Conservation (phyloP, 1,140 invertebrate genomes). For the Monochamus saltuarius region DNA sequence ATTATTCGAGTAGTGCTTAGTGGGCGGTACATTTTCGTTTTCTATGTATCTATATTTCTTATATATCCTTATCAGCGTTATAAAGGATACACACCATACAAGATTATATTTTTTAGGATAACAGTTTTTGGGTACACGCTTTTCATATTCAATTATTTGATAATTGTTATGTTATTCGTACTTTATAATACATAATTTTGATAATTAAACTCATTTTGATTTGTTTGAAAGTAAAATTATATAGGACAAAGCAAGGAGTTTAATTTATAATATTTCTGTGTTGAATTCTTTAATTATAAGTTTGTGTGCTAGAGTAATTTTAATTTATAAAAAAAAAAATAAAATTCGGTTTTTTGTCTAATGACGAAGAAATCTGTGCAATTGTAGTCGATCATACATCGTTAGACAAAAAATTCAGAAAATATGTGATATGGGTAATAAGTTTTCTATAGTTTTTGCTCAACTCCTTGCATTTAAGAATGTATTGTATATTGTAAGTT, state of each 20-base stretch:
- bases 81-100: not conserved
- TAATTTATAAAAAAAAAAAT: slow-evolving; percentile 20
- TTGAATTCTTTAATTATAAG: not conserved
- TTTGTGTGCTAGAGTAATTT: slow-evolving; percentile 17
- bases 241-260: slow-evolving; percentile 1
- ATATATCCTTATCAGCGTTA: not conserved
- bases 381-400: slow-evolving; percentile 13
- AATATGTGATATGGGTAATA: slow-evolving; percentile 37
- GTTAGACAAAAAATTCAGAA: slow-evolving; percentile 29
- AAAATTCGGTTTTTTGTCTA: slow-evolving; percentile 24
- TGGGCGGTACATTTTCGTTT: not conserved
- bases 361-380: slow-evolving; percentile 19
- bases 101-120: not conserved
- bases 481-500: slow-evolving; percentile 39
- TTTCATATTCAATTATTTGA: no score
- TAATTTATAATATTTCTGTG: slow-evolving; percentile 3
- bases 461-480: slow-evolving; percentile 42
- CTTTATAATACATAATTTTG: no score
- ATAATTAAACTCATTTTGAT: not conserved
- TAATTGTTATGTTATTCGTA: no score
- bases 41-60: slow-evolving; percentile 1
- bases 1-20: no score
- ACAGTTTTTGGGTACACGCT: not conserved
- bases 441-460: slow-evolving; percentile 38
- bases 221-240: slow-evolving; percentile 3